Base-by-base conservation (phyloP, 1,140 invertebrate species). In the Eubasilissa regina region DNA sequence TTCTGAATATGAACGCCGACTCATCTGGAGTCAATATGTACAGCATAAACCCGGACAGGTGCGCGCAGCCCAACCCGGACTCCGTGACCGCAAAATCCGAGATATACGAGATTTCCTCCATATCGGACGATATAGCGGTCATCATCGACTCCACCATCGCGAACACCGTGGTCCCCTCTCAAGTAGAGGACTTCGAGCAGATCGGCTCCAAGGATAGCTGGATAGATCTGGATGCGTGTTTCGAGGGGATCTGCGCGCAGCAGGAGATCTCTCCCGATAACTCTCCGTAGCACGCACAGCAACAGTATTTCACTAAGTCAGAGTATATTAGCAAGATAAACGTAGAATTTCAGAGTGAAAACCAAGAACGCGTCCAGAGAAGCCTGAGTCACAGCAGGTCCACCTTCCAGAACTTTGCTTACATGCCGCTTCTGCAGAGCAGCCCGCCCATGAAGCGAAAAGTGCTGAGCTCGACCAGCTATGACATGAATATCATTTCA, bases 121-220 rank as follows among this genome's bases (percentile, higher is more conserved):
- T 93, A 68, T 35, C 25, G 25, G 95, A 96, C 78, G 95, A 96
- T 83, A 95, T 97, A 78, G 95, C 95, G 0, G 95, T 95, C 15
- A 95, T 97, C 19, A 96, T 97, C 72, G 95, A 95, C 0, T 95
- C 94, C 0, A 95, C 95, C n/a, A 97, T 97, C 81, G 95, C 95
- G 0, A 95, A 96, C 83, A 95, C 95, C 0, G 95, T 95, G 0
- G 94, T 94, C 4, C 92, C 93, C 11, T 92, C 91, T 6, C 91
- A 93, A 85, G 91, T 92, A 51, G 91, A 92, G 76, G 92, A 93
- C 75, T 92, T 92, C 1, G 90, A 91, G 47, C 89, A 91, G 13
- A 92, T 92, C 55, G 93, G 92, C 48, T 94, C 93, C 0, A 87
- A 92, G 79, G 94, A 94, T 81, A 93, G 92, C 79, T 95, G 94